Percentiles rank a stretch among this genome's conserved stretches.
Conservation (phyloP, 1,140 invertebrate genomes). For the Drosophila nebulosa region DNA sequence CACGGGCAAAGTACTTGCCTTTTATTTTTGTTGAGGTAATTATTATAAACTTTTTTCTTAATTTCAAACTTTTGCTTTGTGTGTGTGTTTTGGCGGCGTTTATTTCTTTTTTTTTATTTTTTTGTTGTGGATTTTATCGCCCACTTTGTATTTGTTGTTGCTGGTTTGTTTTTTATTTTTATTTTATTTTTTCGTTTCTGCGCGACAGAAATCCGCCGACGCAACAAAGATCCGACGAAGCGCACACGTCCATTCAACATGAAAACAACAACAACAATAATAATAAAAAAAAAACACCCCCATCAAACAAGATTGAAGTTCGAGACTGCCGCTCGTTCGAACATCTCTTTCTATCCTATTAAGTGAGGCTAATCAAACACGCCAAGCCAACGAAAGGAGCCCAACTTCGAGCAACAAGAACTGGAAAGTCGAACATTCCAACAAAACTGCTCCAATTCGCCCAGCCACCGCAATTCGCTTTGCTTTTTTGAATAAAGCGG, state of each 20-base stretch:
- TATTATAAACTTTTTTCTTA: conserved; percentile 28
- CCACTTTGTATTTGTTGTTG: conserved; percentile 21
- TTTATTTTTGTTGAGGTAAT: conserved; percentile 27
- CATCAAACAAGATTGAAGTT: no score
- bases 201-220: conserved; percentile 18
- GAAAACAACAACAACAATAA: conserved; percentile 4
- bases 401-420: no score
- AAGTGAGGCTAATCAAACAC: no score
- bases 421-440: no score
- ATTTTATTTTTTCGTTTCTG: conserved; percentile 23
- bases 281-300: not conserved
- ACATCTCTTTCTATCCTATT: no score
- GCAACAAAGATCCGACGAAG: no score
- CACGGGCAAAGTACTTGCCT: conserved; percentile 34
- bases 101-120: conserved; percentile 33
- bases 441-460: no score
- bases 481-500: no score
- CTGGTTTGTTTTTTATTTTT: conserved; percentile 11
- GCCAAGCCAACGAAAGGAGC: no score
- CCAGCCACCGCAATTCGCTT: no score
- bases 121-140: conserved; percentile 32
- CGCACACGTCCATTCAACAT: not conserved
- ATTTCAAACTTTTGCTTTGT: conserved; percentile 22
- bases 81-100: conserved; percentile 73
- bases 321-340: no score